Evolutionary conservation across 2,797 vertebrate species (phyloP).

Genomic region (Liasis olivaceus): DNA sequence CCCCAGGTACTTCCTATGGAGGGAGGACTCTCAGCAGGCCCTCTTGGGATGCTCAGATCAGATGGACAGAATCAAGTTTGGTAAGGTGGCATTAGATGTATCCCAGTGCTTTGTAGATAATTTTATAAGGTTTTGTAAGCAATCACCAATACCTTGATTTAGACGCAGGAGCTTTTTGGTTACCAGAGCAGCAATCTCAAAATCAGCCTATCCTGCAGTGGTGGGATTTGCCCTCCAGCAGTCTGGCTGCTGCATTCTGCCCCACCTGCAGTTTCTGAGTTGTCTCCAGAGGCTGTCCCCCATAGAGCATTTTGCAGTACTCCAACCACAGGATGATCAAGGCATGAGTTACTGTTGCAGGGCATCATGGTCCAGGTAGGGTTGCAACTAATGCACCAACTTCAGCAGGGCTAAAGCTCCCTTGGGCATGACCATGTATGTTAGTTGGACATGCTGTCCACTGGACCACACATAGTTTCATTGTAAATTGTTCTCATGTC

Average conservation of each 20-base stretch:
- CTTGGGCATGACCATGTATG: neutral
- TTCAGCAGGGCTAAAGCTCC: neutral
- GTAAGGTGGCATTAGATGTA: too few relatives aligned
- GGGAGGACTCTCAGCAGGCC: too few relatives aligned
- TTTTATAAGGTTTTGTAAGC: too few relatives aligned
- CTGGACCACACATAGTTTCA: neutral
- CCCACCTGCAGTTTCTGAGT: neutral
- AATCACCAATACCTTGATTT: too few relatives aligned
- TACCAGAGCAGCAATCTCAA: too few relatives aligned
- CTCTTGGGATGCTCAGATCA: too few relatives aligned
- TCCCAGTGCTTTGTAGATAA: too few relatives aligned
- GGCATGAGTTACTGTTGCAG: neutral
- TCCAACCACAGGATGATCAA: neutral
- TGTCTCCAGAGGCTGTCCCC: neutral
- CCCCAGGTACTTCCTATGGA: too few relatives aligned
- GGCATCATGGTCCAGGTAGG: neutral
- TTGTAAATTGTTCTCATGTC: neutral
- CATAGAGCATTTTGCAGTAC: neutral
- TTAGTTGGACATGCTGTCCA: neutral
- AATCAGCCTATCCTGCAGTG: neutral
- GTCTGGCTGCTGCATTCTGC: neutral
- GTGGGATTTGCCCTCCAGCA: neutral
- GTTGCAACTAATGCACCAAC: neutral
- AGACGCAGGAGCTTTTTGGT: too few relatives aligned
- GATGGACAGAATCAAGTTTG: too few relatives aligned